Percentiles rank a stretch among this genome's conserved stretches.
phyloP scores from a whole-genome alignment of 2,888 invertebrate species.

The Nomada ferruginata region DNA sequence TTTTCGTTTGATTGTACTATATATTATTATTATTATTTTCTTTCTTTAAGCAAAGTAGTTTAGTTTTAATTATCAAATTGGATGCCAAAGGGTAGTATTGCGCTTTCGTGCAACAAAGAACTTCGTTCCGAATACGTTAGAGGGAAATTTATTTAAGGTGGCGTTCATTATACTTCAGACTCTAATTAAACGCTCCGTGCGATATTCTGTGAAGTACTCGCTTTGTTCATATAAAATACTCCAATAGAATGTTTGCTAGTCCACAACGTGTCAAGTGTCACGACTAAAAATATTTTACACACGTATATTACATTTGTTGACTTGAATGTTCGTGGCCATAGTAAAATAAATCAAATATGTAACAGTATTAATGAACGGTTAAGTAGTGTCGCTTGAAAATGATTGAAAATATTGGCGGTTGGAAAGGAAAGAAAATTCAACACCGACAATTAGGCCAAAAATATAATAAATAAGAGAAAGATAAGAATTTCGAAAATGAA shows the following conservation, averaged over 20 bases:
- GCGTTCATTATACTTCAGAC: background rate
- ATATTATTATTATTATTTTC: too few species aligned
- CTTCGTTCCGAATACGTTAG: conserved; percentile 27
- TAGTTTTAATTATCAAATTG: conserved; percentile 6
- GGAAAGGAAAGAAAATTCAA: background rate
- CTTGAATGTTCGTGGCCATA: conserved; percentile 20
- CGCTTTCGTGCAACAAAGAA: background rate
- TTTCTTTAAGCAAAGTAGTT: background rate
- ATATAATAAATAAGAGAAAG: background rate
- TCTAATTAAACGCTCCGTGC: conserved; percentile 12
- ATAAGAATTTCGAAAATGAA: background rate
- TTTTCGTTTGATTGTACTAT: background rate
- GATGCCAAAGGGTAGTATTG: background rate
- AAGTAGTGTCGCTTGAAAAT: background rate
- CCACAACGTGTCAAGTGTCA: conserved; percentile 17
- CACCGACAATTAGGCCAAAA: background rate
- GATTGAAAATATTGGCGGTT: background rate
- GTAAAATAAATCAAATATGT: conserved; percentile 14
- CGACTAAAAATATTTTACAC: conserved; percentile 8
- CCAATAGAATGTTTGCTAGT: conserved; percentile 21
- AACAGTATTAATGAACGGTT: conserved; percentile 1
- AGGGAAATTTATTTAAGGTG: conserved; percentile 19
- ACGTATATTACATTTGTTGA: conserved; percentile 14
- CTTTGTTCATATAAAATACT: conserved; percentile 31
- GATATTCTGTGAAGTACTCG: conserved; percentile 10